Base-by-base conservation (phyloP, 1,140 invertebrate species). In the Trypoxylus dichotomus region DNA sequence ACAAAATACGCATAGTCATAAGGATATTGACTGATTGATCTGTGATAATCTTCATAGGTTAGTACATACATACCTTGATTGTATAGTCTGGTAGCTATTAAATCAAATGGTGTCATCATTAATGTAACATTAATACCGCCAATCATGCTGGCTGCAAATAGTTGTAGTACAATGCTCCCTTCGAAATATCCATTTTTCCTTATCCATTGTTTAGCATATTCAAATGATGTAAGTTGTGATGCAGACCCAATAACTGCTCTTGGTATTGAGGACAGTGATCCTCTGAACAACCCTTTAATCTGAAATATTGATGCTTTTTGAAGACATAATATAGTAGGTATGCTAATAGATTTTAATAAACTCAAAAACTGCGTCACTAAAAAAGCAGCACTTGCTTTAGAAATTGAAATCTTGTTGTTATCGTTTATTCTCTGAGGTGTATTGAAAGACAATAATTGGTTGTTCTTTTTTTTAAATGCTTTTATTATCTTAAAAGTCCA, bases 61-160 rank as follows among this genome's bases (percentile, higher is more conserved):
- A 32, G 74, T 71, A 41, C 76, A 7, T 77, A 79, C 77, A 87
- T 87, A 93, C 94, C 92, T 92, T 98, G 96, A 88, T 98, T 98
- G 80, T 97, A 98, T 13, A 98, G 87, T 73, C 96, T 89, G 0
- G 96, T 97, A 1, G 95, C 94, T 63, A 98, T 90, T 0, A 97
- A 93, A 87, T 98, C 96, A 81, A 97, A 96, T 0, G 96, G 97
- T 47, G 96, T 96, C 88, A 98, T 95, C 68, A 91, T 91, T 0
- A 95, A 42, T 0, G 94, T 93, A 84, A 97, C 93, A 11, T 93
- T 90, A 8, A 95, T 85, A 2, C 96, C 96, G 13, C 95, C 94
- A 3, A 95, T 86, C 82, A 95, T 91, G 32, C 94, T 94, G 3
- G 94, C 92, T 3, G 91, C 81, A 81, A 98, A 93, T 0, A 94